Evolutionary conservation across 2,797 vertebrate species (phyloP).

Genomic region (Centroberyx gerrardi): DNA sequence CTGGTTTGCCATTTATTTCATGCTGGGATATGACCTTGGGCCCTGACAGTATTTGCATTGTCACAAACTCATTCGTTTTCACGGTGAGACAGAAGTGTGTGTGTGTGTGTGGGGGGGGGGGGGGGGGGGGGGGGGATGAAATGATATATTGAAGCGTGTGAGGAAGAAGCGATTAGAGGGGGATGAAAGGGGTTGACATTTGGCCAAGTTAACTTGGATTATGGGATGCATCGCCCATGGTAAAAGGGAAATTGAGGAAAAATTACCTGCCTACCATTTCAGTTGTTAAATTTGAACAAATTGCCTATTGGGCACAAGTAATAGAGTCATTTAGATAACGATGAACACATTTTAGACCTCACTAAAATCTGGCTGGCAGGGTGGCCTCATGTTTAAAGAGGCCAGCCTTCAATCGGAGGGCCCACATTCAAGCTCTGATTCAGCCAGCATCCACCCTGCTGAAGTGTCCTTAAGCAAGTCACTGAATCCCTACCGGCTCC

Average conservation of each 20-base stretch:
- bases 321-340: conserved; percentile 48
- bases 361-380: conserved; percentile 30
- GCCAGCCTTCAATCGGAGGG: conserved; percentile 25
- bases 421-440: neutral
- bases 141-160: conserved; percentile 22
- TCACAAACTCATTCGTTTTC: conserved; percentile 44
- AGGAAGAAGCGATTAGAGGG: conserved; percentile 25
- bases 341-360: conserved; percentile 43
- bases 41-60: conserved; percentile 39
- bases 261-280: conserved; percentile 38
- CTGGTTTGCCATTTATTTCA: conserved; percentile 46
- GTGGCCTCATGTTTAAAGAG: conserved; percentile 31
- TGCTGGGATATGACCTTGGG: conserved; percentile 51
- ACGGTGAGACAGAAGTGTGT: neutral
- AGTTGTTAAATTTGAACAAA: conserved; percentile 42
- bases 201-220: conserved; percentile 35
- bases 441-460: conserved; percentile 20
- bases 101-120: no score
- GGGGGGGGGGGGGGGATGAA: conserved; percentile 23
- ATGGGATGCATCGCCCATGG: neutral
- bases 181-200: conserved; percentile 21
- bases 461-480: neutral
- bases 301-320: conserved; percentile 38
- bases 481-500: neutral
- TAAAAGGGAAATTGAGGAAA: conserved; percentile 10